phyloP scores from a whole-genome alignment of 2,888 invertebrate species.

The Latheticus oryzae region DNA sequence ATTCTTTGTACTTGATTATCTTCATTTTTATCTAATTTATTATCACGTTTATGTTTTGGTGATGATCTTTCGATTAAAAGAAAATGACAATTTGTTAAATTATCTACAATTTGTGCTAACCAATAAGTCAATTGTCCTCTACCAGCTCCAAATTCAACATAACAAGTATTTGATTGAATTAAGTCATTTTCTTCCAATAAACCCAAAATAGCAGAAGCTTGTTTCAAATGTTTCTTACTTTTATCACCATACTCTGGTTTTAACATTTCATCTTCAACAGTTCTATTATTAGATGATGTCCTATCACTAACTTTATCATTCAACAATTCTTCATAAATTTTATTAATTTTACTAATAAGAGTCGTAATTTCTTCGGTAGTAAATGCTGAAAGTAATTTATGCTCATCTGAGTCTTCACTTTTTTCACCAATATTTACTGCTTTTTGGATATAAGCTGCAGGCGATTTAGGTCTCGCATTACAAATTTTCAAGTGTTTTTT shows the following conservation, averaged over 20 bases:
- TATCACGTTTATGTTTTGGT: conserved; percentile 71
- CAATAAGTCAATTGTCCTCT: conserved; percentile 87
- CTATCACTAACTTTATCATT: conserved; percentile 52
- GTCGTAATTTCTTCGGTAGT: conserved; percentile 60
- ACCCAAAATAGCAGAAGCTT: conserved; percentile 82
- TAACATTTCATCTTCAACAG: conserved; percentile 67
- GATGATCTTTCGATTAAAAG: conserved; percentile 84
- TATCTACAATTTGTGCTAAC: conserved; percentile 72
- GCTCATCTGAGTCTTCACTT: conserved; percentile 38
- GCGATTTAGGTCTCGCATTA: conserved; percentile 72
- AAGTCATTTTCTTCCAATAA: conserved; percentile 74
- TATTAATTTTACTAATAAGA: conserved; percentile 65
- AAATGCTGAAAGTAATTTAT: conserved; percentile 63
- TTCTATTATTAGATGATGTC: conserved; percentile 63
- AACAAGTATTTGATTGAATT: conserved; percentile 74
- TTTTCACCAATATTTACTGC: conserved; percentile 65
- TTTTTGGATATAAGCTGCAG: conserved; percentile 69
- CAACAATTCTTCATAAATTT: conserved; percentile 56
- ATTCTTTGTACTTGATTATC: conserved; percentile 72
- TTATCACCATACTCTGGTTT: conserved; percentile 72
- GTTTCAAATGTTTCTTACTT: conserved; percentile 79
- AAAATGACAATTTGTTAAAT: conserved; percentile 68
- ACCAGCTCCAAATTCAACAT: conserved; percentile 91
- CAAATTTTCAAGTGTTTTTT: conserved; percentile 78
- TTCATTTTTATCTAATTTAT: conserved; percentile 65